Conservation (phyloP, 2,888 invertebrate species). For the Mythimna loreyi region DNA sequence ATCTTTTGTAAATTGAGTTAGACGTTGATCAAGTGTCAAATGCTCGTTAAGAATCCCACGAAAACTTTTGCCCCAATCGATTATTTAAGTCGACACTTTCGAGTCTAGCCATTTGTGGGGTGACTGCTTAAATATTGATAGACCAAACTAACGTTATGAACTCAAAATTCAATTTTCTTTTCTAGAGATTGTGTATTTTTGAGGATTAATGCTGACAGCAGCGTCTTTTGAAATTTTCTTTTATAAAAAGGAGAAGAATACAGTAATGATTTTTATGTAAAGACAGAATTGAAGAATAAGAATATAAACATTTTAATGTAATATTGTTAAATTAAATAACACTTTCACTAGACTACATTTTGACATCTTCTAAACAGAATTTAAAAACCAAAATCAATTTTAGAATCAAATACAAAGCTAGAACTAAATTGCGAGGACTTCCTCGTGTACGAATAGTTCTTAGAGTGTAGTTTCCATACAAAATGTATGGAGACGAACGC, state of each 20-base stretch:
- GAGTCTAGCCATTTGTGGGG: conserved; percentile 40
- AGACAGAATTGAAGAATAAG: not conserved
- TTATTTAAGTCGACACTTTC: conserved; percentile 36
- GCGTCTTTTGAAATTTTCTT: conserved; percentile 5
- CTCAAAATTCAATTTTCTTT: conserved; percentile 25
- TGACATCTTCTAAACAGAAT: not conserved
- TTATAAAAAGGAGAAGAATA: not conserved
- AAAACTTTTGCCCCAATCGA: conserved; percentile 35
- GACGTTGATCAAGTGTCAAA: conserved; percentile 34
- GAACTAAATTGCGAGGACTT: no score
- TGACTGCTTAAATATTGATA: conserved; percentile 48
- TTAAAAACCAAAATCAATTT: not conserved
- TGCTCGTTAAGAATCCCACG: conserved; percentile 1
- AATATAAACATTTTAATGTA: not conserved
- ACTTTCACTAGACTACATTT: not conserved
- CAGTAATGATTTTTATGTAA: not conserved
- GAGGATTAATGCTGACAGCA: conserved; percentile 11
- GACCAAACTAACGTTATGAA: conserved; percentile 5
- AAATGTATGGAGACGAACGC: no score
- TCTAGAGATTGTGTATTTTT: not conserved
- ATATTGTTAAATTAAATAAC: not conserved
- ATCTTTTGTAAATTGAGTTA: conserved; percentile 3
- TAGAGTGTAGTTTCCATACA: no score
- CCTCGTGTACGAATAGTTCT: no score
- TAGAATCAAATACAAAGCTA: no score